Evolutionary conservation across 2,888 invertebrate genomes (phyloP).

Genomic region (Microplitis manilae): DNA sequence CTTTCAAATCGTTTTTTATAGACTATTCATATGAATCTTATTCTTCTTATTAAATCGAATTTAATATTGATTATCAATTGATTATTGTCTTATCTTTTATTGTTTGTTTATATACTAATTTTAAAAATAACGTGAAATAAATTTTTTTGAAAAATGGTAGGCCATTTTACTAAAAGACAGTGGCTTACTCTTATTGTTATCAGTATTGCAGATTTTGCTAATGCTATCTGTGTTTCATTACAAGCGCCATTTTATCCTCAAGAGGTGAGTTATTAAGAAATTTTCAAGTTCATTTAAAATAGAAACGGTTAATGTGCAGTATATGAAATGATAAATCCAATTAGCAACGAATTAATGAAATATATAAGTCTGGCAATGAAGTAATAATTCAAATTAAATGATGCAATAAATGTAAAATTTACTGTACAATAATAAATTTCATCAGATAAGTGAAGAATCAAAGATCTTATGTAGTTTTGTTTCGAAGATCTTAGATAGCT

Average conservation of each 20-base stretch:
- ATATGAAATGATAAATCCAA: too few relatives aligned
- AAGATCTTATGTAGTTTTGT: too few relatives aligned
- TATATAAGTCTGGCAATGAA: too few relatives aligned
- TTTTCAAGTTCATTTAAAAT: background rate
- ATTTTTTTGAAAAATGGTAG: slow-evolving; percentile 71
- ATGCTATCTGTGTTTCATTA: slow-evolving; percentile 87
- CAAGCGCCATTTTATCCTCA: slow-evolving; percentile 90
- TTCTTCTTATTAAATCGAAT: background rate
- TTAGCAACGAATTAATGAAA: too few relatives aligned
- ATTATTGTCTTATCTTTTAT: background rate
- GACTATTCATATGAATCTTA: background rate
- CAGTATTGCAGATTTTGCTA: slow-evolving; percentile 87
- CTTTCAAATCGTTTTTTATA: background rate
- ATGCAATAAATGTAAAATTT: too few relatives aligned
- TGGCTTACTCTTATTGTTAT: slow-evolving; percentile 85
- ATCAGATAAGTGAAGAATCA: too few relatives aligned
- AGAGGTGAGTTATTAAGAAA: slow-evolving; percentile 76
- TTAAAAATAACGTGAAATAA: background rate
- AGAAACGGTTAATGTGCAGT: too few relatives aligned
- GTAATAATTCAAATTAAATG: too few relatives aligned
- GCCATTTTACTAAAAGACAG: slow-evolving; percentile 81
- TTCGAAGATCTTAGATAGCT: too few relatives aligned
- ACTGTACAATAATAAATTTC: too few relatives aligned
- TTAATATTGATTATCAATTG: background rate
- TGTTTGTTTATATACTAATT: background rate